Evolutionary conservation across 2,888 invertebrate species (phyloP).

Genomic region (Tipula vernalis): DNA sequence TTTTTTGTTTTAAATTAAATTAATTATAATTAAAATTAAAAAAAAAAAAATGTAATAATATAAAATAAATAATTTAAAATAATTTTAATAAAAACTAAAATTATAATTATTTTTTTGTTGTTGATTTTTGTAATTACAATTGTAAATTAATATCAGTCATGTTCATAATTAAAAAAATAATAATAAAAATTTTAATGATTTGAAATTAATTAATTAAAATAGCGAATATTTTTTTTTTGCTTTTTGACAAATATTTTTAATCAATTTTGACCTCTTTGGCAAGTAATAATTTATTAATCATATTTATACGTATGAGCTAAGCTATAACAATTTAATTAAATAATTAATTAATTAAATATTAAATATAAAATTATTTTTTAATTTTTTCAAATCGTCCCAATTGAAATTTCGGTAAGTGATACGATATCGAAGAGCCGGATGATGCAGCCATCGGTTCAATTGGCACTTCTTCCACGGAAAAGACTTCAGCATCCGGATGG

Average conservation of each 20-base stretch:
- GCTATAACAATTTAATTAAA: not conserved
- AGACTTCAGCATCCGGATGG: not conserved
- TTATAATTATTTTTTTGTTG: not conserved
- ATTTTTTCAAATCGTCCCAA: not conserved
- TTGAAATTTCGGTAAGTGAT: constrained; percentile 5
- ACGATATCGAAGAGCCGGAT: not conserved
- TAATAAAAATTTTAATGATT: not conserved
- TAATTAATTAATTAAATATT: not conserved
- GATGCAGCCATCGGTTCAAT: not conserved
- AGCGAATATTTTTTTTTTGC: not conserved
- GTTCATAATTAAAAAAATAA: not conserved
- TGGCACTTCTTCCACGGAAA: not conserved
- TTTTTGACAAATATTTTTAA: not conserved
- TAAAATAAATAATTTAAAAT: not conserved
- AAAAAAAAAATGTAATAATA: not conserved
- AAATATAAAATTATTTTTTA: not conserved
- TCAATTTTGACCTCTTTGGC: not conserved
- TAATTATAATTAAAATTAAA: not conserved
- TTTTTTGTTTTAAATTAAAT: not conserved
- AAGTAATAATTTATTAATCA: not conserved
- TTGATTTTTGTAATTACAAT: not conserved
- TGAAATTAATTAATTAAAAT: not conserved
- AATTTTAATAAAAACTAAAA: not conserved
- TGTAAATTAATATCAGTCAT: not conserved
- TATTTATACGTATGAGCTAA: not conserved